Conservation (phyloP, 2,888 invertebrate genomes). For the Diaphora mendica region DNA sequence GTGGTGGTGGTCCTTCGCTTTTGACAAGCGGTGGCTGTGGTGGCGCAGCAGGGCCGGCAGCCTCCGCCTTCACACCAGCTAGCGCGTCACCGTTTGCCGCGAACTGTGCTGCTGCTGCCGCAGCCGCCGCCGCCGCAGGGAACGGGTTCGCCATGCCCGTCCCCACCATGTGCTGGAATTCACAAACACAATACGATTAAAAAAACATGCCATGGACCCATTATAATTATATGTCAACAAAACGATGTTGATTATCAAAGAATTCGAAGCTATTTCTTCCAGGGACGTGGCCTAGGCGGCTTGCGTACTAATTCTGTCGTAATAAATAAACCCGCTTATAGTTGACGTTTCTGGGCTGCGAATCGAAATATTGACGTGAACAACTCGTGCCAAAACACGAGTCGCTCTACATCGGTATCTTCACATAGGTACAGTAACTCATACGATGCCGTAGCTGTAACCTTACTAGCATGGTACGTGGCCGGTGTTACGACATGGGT, state of each 20-base stretch:
- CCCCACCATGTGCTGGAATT: slow-evolving; percentile 96
- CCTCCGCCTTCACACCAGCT: slow-evolving; percentile 82
- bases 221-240: slow-evolving; percentile 47
- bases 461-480: neutral
- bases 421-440: slow-evolving; percentile 27
- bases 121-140: slow-evolving; percentile 88
- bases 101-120: slow-evolving; percentile 87
- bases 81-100: slow-evolving; percentile 85
- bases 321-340: slow-evolving; percentile 78
- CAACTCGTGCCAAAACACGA: slow-evolving; percentile 76
- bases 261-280: slow-evolving; percentile 63
- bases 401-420: slow-evolving; percentile 51
- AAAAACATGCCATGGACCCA: slow-evolving; percentile 18
- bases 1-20: slow-evolving; percentile 84
- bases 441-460: slow-evolving; percentile 14
- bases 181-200: slow-evolving; percentile 44
- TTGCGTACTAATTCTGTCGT: slow-evolving; percentile 76
- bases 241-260: slow-evolving; percentile 56
- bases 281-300: slow-evolving; percentile 68
- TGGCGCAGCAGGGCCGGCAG: slow-evolving; percentile 74
- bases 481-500: neutral
- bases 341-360: slow-evolving; percentile 82
- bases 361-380: slow-evolving; percentile 81
- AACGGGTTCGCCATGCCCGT: slow-evolving; percentile 94
- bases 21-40: slow-evolving; percentile 82